Evolutionary conservation across 92 coral and sea anemone genomes (phyloP).

Genomic region (Anthopleura xanthogrammica): DNA sequence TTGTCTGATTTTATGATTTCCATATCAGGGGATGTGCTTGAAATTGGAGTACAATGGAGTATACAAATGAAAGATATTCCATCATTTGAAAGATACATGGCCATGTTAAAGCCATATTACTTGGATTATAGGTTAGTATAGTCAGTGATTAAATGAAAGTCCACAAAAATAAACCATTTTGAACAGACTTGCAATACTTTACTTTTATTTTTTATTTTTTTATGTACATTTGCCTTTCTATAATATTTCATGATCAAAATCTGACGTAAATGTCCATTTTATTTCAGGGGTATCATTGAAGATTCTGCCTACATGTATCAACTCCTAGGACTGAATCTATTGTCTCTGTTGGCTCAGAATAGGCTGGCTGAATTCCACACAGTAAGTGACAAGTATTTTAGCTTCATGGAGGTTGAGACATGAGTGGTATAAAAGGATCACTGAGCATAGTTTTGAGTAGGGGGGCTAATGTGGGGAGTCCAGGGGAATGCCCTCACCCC

Average conservation of each 20-base stretch:
- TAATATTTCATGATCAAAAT: too few relatives aligned
- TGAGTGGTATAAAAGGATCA: too few relatives aligned
- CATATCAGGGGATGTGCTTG: conserved; percentile 86
- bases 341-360: conserved; percentile 93
- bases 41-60: conserved; percentile 99
- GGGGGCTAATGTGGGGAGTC: too few relatives aligned
- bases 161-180: too few relatives aligned
- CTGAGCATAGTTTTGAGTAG: too few relatives aligned
- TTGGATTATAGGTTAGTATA: conserved; percentile 81
- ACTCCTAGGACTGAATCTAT: conserved; percentile 83
- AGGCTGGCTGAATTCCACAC: conserved; percentile 98
- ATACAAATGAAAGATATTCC: conserved; percentile 88
- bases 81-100: conserved; percentile 99
- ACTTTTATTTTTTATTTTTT: too few relatives aligned
- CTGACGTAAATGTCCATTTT: too few relatives aligned
- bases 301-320: conserved; percentile 97
- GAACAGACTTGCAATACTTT: too few relatives aligned
- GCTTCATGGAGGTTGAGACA: not conserved
- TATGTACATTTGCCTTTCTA: too few relatives aligned
- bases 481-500: too few relatives aligned
- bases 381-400: conserved; percentile 36
- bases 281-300: conserved; percentile 78
- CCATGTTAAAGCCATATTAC: conserved; percentile 95
- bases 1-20: not conserved
- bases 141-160: not conserved